Evolutionary conservation across 2,888 invertebrate genomes (phyloP).

Genomic region (Eilema depressum): DNA sequence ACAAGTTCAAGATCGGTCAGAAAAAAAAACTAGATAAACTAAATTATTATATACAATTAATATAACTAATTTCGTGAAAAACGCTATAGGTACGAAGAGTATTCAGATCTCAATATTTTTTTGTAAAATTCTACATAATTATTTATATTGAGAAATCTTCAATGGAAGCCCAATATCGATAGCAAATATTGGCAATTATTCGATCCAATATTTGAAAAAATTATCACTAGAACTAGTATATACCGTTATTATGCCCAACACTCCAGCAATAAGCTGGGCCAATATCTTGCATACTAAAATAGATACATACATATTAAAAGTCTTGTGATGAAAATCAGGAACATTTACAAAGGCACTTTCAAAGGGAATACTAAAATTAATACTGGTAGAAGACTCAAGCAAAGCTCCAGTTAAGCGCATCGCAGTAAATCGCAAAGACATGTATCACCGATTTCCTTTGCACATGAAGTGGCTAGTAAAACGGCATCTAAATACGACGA

Average conservation of each 20-base stretch:
- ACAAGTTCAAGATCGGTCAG: not conserved
- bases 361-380: conserved; percentile 53
- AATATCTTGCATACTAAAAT: not conserved
- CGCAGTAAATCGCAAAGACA: conserved; percentile 26
- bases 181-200: conserved; percentile 15
- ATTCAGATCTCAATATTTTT: conserved; percentile 49
- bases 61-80: conserved; percentile 40
- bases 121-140: conserved; percentile 33
- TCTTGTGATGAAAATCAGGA: conserved; percentile 59
- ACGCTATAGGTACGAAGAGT: conserved; percentile 30
- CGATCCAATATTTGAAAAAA: conserved; percentile 10
- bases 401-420: conserved; percentile 34
- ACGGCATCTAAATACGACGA: conserved; percentile 26
- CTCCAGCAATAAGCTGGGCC: conserved; percentile 8
- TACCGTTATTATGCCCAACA: conserved; percentile 22
- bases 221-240: not conserved
- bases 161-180: conserved; percentile 32
- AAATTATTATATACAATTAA: conserved; percentile 52
- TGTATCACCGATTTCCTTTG: conserved; percentile 38
- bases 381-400: conserved; percentile 52
- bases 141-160: conserved; percentile 30
- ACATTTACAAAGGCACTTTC: conserved; percentile 55
- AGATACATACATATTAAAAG: conserved; percentile 14
- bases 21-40: not conserved
- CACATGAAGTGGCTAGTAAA: conserved; percentile 47